A percentile compares a stretch with the other conserved stretches of the same genome.
phyloP scores from a whole-genome alignment of 92 coral and sea anemone species.

The Anthopleura xanthogrammica region DNA sequence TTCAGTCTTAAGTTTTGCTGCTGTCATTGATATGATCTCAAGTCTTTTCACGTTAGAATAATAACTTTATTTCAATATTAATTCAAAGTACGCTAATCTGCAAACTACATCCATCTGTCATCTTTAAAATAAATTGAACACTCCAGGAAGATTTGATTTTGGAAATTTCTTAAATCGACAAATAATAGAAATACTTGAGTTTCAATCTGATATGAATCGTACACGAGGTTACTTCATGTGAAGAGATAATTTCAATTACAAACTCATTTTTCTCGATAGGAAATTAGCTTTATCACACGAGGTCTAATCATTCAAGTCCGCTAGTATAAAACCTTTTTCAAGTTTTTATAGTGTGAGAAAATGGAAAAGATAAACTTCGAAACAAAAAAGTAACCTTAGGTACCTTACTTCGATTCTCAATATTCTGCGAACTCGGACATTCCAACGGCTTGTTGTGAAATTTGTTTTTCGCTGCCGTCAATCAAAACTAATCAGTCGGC shows the following conservation, averaged over 20 bases:
- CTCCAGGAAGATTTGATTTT: background rate
- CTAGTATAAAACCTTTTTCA: too few relatives aligned
- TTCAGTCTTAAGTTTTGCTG: too few relatives aligned
- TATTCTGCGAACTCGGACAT: too few relatives aligned
- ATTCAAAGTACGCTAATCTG: background rate
- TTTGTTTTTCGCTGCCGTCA: too few relatives aligned
- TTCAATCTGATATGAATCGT: background rate
- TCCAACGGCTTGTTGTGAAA: too few relatives aligned
- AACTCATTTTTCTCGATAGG: background rate
- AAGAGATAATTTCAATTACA: background rate
- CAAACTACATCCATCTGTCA: background rate
- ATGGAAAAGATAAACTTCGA: too few relatives aligned
- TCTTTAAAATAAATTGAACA: constrained; percentile 1
- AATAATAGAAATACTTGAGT: background rate
- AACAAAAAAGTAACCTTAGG: too few relatives aligned
- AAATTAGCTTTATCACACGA: background rate
- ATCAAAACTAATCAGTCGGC: too few relatives aligned
- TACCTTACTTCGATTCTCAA: too few relatives aligned
- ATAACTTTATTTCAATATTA: background rate
- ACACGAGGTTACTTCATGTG: background rate
- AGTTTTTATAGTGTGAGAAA: too few relatives aligned
- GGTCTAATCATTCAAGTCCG: too few relatives aligned
- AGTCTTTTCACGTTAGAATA: background rate
- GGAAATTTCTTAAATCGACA: background rate
- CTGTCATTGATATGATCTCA: too few relatives aligned